A percentile compares a stretch with the other conserved stretches of the same genome.
phyloP scores from a whole-genome alignment of 1,140 invertebrate species.

The Popillia japonica region DNA sequence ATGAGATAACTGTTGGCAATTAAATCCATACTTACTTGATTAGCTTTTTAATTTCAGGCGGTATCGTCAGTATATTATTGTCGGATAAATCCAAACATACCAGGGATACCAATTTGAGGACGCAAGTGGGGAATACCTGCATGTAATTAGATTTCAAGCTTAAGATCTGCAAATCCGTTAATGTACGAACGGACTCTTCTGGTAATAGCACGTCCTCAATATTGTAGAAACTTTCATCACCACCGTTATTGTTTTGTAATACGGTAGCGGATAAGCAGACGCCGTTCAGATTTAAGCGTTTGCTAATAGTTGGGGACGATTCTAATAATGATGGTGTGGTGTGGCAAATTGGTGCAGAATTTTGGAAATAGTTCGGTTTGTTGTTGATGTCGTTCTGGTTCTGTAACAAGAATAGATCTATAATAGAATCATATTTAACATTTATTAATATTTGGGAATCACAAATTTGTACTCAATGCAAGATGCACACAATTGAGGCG shows the following conservation, averaged over 20 bases:
- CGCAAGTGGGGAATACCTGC: constrained; percentile 65
- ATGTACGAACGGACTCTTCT: constrained; percentile 52
- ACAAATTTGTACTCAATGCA: too few species aligned
- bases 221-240: background rate
- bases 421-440: too few species aligned
- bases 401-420: background rate
- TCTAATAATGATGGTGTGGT: background rate
- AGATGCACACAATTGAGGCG: too few species aligned
- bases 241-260: background rate
- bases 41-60: constrained; percentile 68
- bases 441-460: too few species aligned
- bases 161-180: constrained; percentile 63
- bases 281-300: constrained; percentile 56
- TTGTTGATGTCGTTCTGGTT: background rate
- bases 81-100: constrained; percentile 75
- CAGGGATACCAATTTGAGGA: constrained; percentile 66
- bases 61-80: constrained; percentile 70
- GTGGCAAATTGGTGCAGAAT: background rate
- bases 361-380: background rate
- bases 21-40: constrained; percentile 67
- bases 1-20: background rate
- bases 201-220: constrained; percentile 57
- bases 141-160: constrained; percentile 69
- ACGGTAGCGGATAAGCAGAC: constrained; percentile 43
- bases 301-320: constrained; percentile 17